Percentiles rank a stretch among this genome's conserved stretches.
phyloP scores from a whole-genome alignment of 2,888 invertebrate species.

The Heterodera filipjevi region DNA sequence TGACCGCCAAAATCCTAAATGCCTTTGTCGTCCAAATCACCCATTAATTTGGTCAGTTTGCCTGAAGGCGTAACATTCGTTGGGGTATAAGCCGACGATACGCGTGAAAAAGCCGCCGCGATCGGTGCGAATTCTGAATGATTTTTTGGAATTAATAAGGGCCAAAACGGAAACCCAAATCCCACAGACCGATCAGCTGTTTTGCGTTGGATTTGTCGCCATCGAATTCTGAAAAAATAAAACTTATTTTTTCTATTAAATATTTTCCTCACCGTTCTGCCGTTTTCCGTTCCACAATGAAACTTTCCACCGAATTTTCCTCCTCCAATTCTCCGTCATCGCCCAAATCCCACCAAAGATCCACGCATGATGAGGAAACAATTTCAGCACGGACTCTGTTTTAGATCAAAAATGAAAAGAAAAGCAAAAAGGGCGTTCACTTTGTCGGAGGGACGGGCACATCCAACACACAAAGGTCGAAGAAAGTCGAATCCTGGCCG shows the following conservation, averaged over 20 bases:
- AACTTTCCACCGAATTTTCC: conserved; percentile 47
- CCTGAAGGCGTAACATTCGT: conserved; percentile 22
- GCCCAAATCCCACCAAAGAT: conserved; percentile 40
- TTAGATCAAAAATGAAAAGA: not conserved
- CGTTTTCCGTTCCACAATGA: conserved; percentile 56
- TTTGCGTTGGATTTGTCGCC: conserved; percentile 46
- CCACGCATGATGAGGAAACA: conserved; percentile 36
- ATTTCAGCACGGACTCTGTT: conserved; percentile 40
- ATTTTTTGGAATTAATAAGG: not conserved
- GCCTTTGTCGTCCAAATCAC: conserved; percentile 2
- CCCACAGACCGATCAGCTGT: conserved; percentile 6
- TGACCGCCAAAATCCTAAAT: conserved; percentile 34
- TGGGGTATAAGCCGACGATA: conserved; percentile 28
- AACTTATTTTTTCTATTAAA: not conserved
- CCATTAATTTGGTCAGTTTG: not conserved
- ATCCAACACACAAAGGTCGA: conserved; percentile 52
- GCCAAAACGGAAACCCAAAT: not conserved
- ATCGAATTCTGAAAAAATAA: conserved; percentile 30
- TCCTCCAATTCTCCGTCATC: conserved; percentile 16
- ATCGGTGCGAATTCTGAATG: not conserved
- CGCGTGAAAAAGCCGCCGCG: not conserved
- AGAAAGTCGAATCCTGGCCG: conserved; percentile 37
- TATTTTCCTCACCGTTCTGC: conserved; percentile 26
- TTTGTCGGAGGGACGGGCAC: conserved; percentile 52
- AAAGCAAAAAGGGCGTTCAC: not conserved